phyloP scores from a whole-genome alignment of 2,113 vertebrate species.

The Pleuronectes platessa region DNA sequence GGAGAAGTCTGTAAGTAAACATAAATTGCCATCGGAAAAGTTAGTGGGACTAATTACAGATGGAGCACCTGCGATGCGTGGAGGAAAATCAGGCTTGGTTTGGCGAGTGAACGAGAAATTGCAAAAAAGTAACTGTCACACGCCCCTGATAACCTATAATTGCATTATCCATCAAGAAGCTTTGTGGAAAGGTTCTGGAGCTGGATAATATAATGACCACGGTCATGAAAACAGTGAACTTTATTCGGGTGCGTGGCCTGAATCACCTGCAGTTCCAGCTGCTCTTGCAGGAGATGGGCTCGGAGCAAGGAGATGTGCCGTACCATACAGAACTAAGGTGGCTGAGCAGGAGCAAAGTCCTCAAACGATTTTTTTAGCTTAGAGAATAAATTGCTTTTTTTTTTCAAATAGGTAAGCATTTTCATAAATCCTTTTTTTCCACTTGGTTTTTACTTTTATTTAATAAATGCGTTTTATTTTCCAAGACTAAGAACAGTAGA shows the following conservation, averaged over 20 bases:
- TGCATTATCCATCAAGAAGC: constrained; percentile 2
- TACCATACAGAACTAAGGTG: not conserved
- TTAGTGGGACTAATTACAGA: constrained; percentile 34
- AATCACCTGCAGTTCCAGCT: constrained; percentile 1
- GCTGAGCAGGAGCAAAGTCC: not conserved
- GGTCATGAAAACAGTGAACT: not conserved
- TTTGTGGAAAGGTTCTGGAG: not conserved
- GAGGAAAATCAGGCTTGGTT: constrained; percentile 13
- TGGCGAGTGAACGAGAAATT: constrained; percentile 18
- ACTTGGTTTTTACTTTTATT: not conserved
- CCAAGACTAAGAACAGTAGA: too few relatives aligned
- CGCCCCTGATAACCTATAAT: not conserved
- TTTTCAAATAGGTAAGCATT: constrained; percentile 1
- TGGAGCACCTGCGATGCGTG: constrained; percentile 23
- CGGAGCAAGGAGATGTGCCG: not conserved
- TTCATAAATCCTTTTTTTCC: not conserved
- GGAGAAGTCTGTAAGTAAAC: constrained; percentile 19
- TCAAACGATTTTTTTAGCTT: not conserved
- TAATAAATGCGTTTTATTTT: too few relatives aligned
- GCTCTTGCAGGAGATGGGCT: not conserved
- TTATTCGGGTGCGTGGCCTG: not conserved
- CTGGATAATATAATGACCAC: not conserved
- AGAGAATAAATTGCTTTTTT: not conserved
- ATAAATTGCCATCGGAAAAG: constrained; percentile 14
- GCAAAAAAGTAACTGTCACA: not conserved